Conservation (phyloP, 2,888 invertebrate genomes). For the Yponomeuta malinellus region DNA sequence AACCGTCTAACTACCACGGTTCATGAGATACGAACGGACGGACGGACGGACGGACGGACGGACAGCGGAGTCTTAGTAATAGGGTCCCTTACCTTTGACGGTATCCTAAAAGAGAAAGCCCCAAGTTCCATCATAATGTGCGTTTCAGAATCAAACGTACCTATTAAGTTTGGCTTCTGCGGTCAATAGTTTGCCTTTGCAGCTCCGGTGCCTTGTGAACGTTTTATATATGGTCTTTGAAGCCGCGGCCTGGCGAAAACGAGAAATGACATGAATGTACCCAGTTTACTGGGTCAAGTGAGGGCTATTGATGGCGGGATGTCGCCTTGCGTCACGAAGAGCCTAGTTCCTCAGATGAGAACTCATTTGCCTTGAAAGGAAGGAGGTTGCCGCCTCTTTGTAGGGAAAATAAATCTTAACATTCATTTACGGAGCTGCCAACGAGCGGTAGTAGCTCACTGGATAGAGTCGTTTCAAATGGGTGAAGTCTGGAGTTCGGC, state of each 20-base stretch:
- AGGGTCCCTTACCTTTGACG: too few relatives aligned
- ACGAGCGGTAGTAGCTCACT: background rate
- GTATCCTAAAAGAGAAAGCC: too few relatives aligned
- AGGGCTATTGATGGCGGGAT: conserved; percentile 20
- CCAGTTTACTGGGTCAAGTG: conserved; percentile 58
- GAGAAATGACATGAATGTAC: conserved; percentile 54
- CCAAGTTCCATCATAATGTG: too few relatives aligned
- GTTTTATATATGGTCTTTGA: conserved; percentile 53
- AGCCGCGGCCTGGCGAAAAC: conserved; percentile 40
- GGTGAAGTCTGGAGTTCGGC: background rate
- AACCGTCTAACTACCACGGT: too few relatives aligned
- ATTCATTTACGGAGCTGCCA: background rate
- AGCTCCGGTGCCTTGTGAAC: conserved; percentile 45
- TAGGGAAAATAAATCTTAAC: background rate
- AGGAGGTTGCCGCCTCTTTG: conserved; percentile 4
- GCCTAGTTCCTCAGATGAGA: background rate
- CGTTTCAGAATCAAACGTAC: too few relatives aligned
- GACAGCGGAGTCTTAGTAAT: too few relatives aligned
- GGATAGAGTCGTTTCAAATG: background rate
- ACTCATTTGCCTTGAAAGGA: conserved; percentile 4
- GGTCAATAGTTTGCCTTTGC: background rate
- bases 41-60: too few relatives aligned
- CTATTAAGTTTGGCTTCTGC: background rate
- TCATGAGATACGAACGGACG: too few relatives aligned
- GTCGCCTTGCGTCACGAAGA: background rate